phyloP scores from a whole-genome alignment of 2,113 vertebrate genomes.

The Siphamia tubifer region DNA sequence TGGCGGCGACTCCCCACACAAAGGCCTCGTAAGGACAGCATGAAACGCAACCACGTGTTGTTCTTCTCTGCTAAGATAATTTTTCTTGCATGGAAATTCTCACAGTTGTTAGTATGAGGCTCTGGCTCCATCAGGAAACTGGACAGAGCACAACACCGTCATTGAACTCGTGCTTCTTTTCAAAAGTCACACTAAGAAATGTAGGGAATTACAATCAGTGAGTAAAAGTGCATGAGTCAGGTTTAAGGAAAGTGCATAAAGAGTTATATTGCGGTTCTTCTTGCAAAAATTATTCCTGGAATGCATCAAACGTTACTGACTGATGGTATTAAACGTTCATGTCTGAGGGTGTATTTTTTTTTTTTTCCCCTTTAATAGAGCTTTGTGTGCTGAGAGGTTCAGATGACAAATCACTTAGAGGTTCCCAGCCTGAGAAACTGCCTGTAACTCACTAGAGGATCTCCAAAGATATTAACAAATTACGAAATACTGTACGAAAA shows the following conservation, averaged over 20 bases:
- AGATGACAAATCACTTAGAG: too few species aligned
- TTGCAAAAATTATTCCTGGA: constrained; percentile 14
- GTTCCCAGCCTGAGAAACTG: too few species aligned
- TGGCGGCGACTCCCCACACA: background rate
- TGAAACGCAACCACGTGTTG: too few species aligned
- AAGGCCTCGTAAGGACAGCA: too few species aligned
- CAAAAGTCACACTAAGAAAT: background rate
- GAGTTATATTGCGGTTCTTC: background rate
- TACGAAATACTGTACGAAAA: too few species aligned
- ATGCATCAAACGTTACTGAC: background rate
- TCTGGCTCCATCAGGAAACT: background rate
- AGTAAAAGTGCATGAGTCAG: constrained; percentile 12
- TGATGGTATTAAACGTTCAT: background rate
- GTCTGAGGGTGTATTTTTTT: background rate
- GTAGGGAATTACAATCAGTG: background rate
- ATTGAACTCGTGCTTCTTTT: background rate
- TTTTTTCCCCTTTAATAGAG: background rate
- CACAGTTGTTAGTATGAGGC: background rate
- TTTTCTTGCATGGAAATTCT: constrained; percentile 11
- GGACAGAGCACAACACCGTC: background rate
- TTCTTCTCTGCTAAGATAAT: background rate
- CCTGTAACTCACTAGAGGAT: too few species aligned
- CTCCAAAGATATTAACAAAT: too few species aligned
- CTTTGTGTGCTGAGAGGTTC: constrained; percentile 1
- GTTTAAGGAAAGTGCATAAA: background rate